phyloP scores from a whole-genome alignment of 2,888 invertebrate species.

The Diaprepes abbreviatus region DNA sequence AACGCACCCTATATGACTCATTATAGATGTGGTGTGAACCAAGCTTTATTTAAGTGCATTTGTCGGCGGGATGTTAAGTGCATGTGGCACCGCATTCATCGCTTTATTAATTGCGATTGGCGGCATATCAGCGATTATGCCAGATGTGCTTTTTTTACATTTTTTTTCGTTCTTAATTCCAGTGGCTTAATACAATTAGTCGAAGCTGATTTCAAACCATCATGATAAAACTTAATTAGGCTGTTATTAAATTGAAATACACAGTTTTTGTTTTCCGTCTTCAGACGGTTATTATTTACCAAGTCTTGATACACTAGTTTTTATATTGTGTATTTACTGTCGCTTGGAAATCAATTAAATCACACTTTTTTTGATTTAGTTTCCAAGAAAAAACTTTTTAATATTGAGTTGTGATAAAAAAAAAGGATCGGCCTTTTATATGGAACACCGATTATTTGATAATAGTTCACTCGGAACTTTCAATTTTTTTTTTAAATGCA shows the following conservation, averaged over 20 bases:
- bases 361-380: no score
- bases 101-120: constrained; percentile 55
- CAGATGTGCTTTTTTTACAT: constrained; percentile 44
- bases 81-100: constrained; percentile 52
- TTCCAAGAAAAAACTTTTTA: no score
- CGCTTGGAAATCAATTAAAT: no score
- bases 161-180: constrained; percentile 34
- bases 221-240: constrained; percentile 31
- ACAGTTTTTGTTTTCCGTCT: background rate
- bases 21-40: constrained; percentile 24
- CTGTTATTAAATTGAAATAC: constrained; percentile 35
- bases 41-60: constrained; percentile 25
- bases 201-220: constrained; percentile 36
- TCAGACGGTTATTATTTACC: no score
- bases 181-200: constrained; percentile 41
- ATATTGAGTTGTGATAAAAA: no score
- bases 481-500: no score
- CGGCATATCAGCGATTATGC: constrained; percentile 49
- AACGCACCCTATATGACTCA: constrained; percentile 19
- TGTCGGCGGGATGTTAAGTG: constrained; percentile 44
- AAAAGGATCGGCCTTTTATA: no score
- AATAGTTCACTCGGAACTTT: no score
- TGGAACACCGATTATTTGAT: no score
- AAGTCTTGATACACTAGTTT: no score
- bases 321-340: no score